A percentile compares a stretch with the other conserved stretches of the same genome.
Conservation (phyloP, 2,888 invertebrate genomes). For the Megalurothrips usitatus region DNA sequence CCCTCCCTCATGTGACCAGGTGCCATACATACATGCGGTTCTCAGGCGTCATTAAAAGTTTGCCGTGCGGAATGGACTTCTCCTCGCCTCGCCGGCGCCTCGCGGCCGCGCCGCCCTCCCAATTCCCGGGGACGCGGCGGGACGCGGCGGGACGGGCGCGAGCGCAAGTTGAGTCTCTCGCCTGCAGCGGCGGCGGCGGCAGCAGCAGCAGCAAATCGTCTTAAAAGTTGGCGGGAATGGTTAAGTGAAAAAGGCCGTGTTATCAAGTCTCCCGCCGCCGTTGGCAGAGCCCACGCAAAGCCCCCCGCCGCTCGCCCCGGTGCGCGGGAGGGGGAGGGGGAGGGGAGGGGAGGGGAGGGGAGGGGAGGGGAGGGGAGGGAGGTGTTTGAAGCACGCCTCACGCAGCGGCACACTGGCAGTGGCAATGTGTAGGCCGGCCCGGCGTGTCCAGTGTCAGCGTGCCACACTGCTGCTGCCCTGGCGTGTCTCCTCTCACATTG, state of each 20-base stretch:
- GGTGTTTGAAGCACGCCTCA: too few relatives aligned
- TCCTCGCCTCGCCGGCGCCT: background rate
- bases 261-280: background rate
- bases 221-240: background rate
- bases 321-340: too few relatives aligned
- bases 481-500: too few relatives aligned
- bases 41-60: slow-evolving; percentile 21
- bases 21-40: background rate
- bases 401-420: too few relatives aligned
- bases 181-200: background rate
- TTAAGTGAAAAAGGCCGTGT: slow-evolving; percentile 1
- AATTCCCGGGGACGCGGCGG: background rate
- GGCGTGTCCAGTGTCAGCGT: too few relatives aligned
- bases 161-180: background rate
- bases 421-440: too few relatives aligned
- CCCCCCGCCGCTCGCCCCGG: too few relatives aligned
- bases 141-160: background rate
- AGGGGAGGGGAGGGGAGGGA: too few relatives aligned
- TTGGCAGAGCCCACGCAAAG: too few relatives aligned
- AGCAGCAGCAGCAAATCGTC: slow-evolving; percentile 4
- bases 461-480: too few relatives aligned
- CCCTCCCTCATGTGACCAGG: background rate
- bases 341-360: too few relatives aligned
- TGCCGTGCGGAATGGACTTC: background rate
- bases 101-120: background rate